Evolutionary conservation across 2,888 invertebrate species (phyloP), one percentile per base, ranked within the genome.

Genomic region (Platerodrilus igneus): DNA sequence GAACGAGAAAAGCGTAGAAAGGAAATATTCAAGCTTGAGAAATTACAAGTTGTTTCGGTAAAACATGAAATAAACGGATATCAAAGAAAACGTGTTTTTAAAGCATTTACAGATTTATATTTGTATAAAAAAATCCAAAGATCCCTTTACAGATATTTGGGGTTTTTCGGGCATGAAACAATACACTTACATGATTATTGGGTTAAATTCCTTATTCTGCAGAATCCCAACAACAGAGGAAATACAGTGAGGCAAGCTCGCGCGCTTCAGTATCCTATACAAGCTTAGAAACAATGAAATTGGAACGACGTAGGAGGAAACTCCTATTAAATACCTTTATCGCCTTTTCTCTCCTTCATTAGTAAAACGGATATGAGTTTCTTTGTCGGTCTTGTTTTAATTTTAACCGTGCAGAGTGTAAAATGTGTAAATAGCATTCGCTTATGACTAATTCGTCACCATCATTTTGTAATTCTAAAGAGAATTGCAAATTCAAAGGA

Each of bases 201-300:
- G 36, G 41, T 30, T 41, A 30, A 34, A n/a, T n/a, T n/a, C n/a
- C n/a, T n/a, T n/a, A n/a, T n/a, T n/a, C n/a, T n/a, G n/a, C n/a
- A n/a, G n/a, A n/a, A n/a, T n/a, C n/a, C n/a, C n/a, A n/a, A n/a
- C n/a, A n/a, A n/a, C n/a, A n/a, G n/a, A n/a, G n/a, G n/a, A n/a
- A n/a, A n/a, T n/a, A n/a, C n/a, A n/a, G n/a, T n/a, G n/a, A n/a
- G n/a, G n/a, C n/a, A n/a, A n/a, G n/a, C n/a, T n/a, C n/a, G n/a
- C n/a, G n/a, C n/a, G n/a, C n/a, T n/a, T n/a, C 41, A 31, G 41
- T 30, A 41, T 36, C 36, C 41, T 41, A 36, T 41, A n/a, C n/a
- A 41, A 41, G 41, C 41, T 36, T 36, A 36, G 41, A 41, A 41
- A 41, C 41, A 41, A 41, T 41, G 41, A 41, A 36, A 41, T 41